Conservation (phyloP, 2,888 invertebrate species). For the Achlya flavicornis region DNA sequence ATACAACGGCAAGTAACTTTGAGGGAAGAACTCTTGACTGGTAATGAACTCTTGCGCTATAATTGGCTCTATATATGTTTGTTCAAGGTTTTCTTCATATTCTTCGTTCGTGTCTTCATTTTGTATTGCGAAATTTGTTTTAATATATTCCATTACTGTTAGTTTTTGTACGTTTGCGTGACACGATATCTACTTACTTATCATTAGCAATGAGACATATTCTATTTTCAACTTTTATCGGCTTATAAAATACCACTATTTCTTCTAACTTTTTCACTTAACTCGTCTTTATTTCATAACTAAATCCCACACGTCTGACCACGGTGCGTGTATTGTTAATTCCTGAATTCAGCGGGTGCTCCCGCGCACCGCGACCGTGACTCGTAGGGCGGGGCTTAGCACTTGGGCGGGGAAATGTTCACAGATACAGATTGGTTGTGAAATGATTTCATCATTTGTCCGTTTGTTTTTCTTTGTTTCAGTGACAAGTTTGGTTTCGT, state of each 20-base stretch:
- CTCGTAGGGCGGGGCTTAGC: constrained; percentile 51
- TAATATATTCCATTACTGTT: constrained; percentile 38
- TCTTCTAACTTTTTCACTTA: not conserved
- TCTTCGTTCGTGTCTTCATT: constrained; percentile 35
- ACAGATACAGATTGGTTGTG: constrained; percentile 6
- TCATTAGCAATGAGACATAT: too few relatives aligned
- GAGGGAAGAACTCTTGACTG: constrained; percentile 40
- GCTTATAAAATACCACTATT: not conserved
- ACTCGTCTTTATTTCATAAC: not conserved
- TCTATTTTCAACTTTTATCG: too few relatives aligned
- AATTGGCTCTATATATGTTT: constrained; percentile 15
- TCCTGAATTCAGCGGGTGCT: constrained; percentile 35
- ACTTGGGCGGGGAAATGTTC: constrained; percentile 47
- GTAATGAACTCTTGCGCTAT: constrained; percentile 23
- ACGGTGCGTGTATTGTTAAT: constrained; percentile 24
- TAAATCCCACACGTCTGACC: not conserved
- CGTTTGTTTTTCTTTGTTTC: not conserved
- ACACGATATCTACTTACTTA: too few relatives aligned
- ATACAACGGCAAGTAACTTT: constrained; percentile 57
- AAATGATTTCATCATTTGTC: not conserved
- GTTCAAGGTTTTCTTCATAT: constrained; percentile 25
- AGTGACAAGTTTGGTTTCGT: not conserved
- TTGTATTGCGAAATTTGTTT: constrained; percentile 46
- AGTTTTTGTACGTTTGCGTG: not conserved
- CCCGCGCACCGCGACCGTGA: constrained; percentile 23